Base-by-base conservation (phyloP, 2,797 vertebrate genomes). In the Tachyglossus aculeatus region DNA sequence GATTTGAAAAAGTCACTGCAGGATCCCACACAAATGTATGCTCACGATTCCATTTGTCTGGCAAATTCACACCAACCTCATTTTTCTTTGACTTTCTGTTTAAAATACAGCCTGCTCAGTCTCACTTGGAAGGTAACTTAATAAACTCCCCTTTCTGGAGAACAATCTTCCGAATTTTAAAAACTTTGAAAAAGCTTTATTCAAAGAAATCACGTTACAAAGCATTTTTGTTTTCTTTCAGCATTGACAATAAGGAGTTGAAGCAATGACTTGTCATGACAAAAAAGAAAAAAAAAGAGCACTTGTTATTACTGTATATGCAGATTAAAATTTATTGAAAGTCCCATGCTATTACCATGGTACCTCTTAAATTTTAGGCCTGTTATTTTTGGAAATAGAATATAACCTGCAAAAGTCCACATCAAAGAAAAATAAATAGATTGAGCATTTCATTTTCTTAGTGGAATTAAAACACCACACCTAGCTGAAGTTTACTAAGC, bases 181-280 rank as follows among this genome's bases (percentile, higher is more conserved):
- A 64, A 66, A 38, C 63, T 48, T 40, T 25, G 59, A 21, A 13
- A 58, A 31, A 37, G 18, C 50, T 57, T 73, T 76, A 71, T 63
- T 65, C 38, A 81, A 65, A 66, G 56, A 51, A 70, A 71, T 43
- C 24, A 52, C 32, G 57, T 29, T 19, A 66, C 48, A 58, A 31
- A 61, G 5, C 4, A 1, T 12, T 66, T 32, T n/a, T 34, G n/a
- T 34, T n/a, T 77, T 68, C 29, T 45, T 65, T 77, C 38, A 54
- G 19, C 43, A 19, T 33, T 45, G 52, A 51, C 9, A 50, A 24
- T 54, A 62, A 27, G 33, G 50, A 71, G 38, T n/a, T 66, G 74
- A 74, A 66, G 48, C 13, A 61, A 67, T 56, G 65, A 29, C 8
- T 45, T 56, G 21, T 37, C 45, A 67, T 44, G n/a, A 63, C 58